phyloP scores from a whole-genome alignment of 1,140 invertebrate species.

The Achatina immaculata region DNA sequence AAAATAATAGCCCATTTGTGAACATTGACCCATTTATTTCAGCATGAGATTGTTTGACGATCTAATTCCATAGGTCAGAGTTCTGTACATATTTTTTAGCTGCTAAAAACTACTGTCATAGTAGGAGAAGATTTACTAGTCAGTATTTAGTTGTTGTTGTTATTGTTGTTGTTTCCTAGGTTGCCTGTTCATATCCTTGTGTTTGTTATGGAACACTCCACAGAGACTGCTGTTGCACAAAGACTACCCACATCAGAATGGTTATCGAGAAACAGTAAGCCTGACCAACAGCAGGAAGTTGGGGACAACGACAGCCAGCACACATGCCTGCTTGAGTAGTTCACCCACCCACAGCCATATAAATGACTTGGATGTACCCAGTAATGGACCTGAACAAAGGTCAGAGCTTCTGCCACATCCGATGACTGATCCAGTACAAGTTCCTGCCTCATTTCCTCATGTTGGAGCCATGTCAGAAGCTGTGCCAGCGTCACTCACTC shows the following conservation, averaged over 20 bases:
- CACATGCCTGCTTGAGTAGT: not conserved
- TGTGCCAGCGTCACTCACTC: not conserved
- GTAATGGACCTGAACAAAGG: not conserved
- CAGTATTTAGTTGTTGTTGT: no score
- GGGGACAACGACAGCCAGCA: not conserved
- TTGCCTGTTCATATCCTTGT: no score
- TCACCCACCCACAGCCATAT: not conserved
- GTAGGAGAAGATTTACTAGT: no score
- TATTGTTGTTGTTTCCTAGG: no score
- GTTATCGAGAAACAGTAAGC: not conserved
- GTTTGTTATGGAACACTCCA: no score
- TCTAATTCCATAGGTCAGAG: no score
- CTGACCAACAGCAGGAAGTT: not conserved
- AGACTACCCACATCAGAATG: slow-evolving; percentile 32
- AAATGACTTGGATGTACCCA: not conserved
- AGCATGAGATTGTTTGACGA: no score
- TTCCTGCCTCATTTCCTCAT: not conserved
- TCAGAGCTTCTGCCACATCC: not conserved
- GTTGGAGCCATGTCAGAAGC: slow-evolving; percentile 2
- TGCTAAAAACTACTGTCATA: no score
- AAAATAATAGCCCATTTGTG: no score
- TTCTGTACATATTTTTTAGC: no score
- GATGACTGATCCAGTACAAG: not conserved
- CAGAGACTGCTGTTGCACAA: slow-evolving; percentile 38
- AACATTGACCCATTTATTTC: no score